phyloP scores from a whole-genome alignment of 2,113 vertebrate species.

The Hyperoodon ampullatus region DNA sequence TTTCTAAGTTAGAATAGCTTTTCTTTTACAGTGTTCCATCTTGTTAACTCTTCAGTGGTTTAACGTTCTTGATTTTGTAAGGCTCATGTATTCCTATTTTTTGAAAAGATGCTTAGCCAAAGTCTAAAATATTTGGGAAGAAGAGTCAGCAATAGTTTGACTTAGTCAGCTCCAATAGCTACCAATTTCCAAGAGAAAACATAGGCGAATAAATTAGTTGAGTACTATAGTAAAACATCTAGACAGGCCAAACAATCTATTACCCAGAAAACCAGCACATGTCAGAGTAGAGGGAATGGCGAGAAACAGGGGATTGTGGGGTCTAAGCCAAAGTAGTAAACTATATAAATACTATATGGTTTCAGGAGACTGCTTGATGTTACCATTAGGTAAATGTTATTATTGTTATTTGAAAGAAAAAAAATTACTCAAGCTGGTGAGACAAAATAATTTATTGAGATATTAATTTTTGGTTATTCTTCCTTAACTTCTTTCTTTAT shows the following conservation, averaged over 20 bases:
- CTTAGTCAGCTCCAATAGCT: background rate
- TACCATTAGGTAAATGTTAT: constrained; percentile 14
- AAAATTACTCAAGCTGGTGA: background rate
- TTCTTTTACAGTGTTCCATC: background rate
- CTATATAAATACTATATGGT: constrained; percentile 31
- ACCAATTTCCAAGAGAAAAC: background rate
- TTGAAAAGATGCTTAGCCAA: constrained; percentile 29
- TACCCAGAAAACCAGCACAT: background rate
- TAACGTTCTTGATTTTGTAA: constrained; percentile 34
- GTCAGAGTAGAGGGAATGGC: background rate
- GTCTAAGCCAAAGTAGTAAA: background rate
- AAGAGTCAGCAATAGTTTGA: constrained; percentile 3
- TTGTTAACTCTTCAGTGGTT: constrained; percentile 57
- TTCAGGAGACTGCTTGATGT: background rate
- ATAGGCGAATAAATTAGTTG: constrained; percentile 26
- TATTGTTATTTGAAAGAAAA: background rate
- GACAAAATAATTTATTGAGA: background rate
- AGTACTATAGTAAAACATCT: background rate
- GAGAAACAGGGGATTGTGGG: background rate
- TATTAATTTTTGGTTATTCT: background rate
- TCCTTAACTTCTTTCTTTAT: background rate
- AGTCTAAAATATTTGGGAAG: constrained; percentile 7
- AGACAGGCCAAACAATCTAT: background rate
- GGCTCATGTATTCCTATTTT: constrained; percentile 15
- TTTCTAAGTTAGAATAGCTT: constrained; percentile 47